Conservation (phyloP, 1,140 invertebrate genomes). For the Nasonia longicornis region DNA sequence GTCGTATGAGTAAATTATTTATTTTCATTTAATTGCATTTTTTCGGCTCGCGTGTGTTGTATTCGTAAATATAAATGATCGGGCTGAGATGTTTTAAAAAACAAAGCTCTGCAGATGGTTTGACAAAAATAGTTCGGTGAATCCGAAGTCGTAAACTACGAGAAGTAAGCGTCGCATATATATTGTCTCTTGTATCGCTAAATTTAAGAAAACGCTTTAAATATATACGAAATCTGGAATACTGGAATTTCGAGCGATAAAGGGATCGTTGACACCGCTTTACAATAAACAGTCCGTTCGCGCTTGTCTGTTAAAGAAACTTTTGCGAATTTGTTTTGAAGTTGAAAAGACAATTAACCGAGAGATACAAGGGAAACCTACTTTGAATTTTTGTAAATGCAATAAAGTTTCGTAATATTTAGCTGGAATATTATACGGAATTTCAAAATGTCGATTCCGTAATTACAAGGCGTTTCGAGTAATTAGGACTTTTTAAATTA, state of each 20-base stretch:
- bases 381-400: too few relatives aligned
- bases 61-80: too few relatives aligned
- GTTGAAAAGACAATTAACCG: not conserved
- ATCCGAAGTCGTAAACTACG: not conserved
- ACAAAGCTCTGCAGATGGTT: not conserved
- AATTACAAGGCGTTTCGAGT: too few relatives aligned
- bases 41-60: too few relatives aligned
- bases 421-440: too few relatives aligned
- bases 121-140: not conserved
- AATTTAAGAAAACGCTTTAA: constrained; percentile 31
- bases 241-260: constrained; percentile 1
- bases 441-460: not conserved
- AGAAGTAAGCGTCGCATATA: not conserved
- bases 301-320: too few relatives aligned
- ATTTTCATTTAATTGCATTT: too few relatives aligned
- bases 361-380: too few relatives aligned
- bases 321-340: not conserved
- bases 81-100: not conserved
- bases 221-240: not conserved
- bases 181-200: constrained; percentile 12
- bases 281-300: too few relatives aligned
- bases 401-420: too few relatives aligned
- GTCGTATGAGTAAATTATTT: too few relatives aligned
- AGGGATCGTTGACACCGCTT: constrained; percentile 3
- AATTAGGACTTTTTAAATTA: too few relatives aligned